phyloP scores from a whole-genome alignment of 2,797 vertebrate genomes.

The Hapalemur alaotrensis region DNA sequence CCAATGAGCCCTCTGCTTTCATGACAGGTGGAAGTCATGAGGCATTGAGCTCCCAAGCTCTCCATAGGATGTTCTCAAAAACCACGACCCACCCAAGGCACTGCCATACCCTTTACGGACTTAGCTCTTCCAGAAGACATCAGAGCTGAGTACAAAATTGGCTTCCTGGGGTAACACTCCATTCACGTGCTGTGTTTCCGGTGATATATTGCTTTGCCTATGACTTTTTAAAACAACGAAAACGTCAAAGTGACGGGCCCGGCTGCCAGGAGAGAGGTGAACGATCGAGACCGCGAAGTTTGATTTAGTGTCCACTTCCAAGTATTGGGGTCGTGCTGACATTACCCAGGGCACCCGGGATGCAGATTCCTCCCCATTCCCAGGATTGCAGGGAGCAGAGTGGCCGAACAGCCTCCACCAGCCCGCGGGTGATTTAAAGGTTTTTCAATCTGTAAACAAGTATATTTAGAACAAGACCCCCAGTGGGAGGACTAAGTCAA shows the following conservation, averaged over 20 bases:
- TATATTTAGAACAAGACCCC: constrained; percentile 31
- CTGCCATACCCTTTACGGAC: not conserved
- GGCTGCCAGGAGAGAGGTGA: not conserved
- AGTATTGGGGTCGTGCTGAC: not conserved
- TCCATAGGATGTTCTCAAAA: not conserved
- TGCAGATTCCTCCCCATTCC: not conserved
- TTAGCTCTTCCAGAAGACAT: not conserved
- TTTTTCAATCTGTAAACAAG: constrained; percentile 48
- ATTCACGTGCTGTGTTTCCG: not conserved
- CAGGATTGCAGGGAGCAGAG: not conserved
- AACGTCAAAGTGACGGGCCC: not conserved
- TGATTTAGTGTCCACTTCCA: constrained; percentile 26
- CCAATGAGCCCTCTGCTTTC: accelerated
- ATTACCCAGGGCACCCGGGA: not conserved
- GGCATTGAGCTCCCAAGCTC: not conserved
- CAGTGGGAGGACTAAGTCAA: not conserved
- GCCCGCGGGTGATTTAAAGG: not conserved
- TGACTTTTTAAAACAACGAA: constrained; percentile 30
- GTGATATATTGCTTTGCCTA: not conserved
- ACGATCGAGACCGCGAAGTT: not conserved
- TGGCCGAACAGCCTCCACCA: not conserved
- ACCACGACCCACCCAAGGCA: not conserved
- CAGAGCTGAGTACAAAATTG: not conserved
- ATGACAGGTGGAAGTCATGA: not conserved
- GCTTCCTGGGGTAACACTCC: not conserved